Conservation (phyloP, 2,797 vertebrate species). For the Anas bahamensis region DNA sequence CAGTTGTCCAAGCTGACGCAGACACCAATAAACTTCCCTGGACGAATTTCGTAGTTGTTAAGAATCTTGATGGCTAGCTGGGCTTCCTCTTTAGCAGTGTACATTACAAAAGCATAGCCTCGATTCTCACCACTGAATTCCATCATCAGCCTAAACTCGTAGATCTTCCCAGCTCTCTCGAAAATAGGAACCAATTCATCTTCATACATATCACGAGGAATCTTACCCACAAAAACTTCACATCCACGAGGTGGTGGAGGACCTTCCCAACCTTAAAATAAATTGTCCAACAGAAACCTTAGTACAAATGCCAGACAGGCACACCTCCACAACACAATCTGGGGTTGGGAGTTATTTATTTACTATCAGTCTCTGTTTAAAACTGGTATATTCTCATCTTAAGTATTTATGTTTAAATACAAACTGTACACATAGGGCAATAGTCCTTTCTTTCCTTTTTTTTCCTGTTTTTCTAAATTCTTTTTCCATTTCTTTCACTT, state of each 20-base stretch:
- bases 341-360: not conserved
- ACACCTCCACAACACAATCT: accelerated
- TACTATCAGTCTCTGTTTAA: not conserved
- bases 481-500: not conserved
- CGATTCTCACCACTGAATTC: conserved; percentile 97
- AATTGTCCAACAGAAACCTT: conserved; percentile 16
- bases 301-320: not conserved
- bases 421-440: not conserved
- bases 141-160: conserved; percentile 98
- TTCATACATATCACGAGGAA: conserved; percentile 95
- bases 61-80: conserved; percentile 90
- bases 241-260: conserved; percentile 91
- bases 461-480: not conserved
- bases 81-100: conserved; percentile 89
- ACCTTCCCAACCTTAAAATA: conserved; percentile 90
- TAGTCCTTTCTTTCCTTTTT: no score
- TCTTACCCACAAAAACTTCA: conserved; percentile 97
- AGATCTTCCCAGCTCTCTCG: conserved; percentile 89
- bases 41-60: conserved; percentile 92
- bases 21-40: conserved; percentile 93
- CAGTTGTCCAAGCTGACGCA: conserved; percentile 96
- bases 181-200: conserved; percentile 94
- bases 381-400: not conserved
- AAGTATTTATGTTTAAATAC: not conserved
- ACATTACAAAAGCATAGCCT: conserved; percentile 98